These are phyloP conservation scores for Dicranocentrus wangi DNA, from an alignment of 2,888 invertebrate species.

Conservation along the genomic window DNA sequence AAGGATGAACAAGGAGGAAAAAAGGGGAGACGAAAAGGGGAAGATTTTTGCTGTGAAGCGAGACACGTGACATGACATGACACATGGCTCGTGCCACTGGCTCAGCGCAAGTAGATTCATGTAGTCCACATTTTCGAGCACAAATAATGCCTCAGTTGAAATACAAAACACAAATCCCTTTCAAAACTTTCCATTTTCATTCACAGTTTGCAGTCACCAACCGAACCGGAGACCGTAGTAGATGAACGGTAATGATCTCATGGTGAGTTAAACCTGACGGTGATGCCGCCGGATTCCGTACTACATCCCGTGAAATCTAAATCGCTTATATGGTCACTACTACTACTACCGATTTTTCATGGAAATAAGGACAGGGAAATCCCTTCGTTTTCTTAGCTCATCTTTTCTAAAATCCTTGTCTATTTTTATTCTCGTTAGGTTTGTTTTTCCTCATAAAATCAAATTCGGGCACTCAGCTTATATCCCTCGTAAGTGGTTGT, in stretches of 20 bases:
- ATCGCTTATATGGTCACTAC: too few species aligned
- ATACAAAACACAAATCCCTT: background rate
- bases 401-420: too few species aligned
- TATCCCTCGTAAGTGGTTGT: too few species aligned
- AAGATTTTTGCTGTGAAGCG: constrained; percentile 42
- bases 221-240: background rate
- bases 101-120: constrained; percentile 27
- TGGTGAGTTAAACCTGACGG: too few species aligned
- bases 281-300: too few species aligned
- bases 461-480: too few species aligned
- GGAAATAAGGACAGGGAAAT: too few species aligned
- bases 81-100: constrained; percentile 61
- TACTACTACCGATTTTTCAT: too few species aligned
- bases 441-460: too few species aligned
- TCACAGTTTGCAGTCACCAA: background rate
- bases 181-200: constrained; percentile 8
- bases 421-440: too few species aligned
- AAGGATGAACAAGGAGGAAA: background rate
- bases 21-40: constrained; percentile 38
- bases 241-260: background rate
- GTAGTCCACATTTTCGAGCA: background rate
- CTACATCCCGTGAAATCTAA: background rate
- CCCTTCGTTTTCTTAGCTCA: too few species aligned
- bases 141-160: too few species aligned
- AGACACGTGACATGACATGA: constrained; percentile 64